These are phyloP conservation scores for Thripadectes ignobilis DNA, from an alignment of 2,797 vertebrate species.

Conservation along the genomic window DNA sequence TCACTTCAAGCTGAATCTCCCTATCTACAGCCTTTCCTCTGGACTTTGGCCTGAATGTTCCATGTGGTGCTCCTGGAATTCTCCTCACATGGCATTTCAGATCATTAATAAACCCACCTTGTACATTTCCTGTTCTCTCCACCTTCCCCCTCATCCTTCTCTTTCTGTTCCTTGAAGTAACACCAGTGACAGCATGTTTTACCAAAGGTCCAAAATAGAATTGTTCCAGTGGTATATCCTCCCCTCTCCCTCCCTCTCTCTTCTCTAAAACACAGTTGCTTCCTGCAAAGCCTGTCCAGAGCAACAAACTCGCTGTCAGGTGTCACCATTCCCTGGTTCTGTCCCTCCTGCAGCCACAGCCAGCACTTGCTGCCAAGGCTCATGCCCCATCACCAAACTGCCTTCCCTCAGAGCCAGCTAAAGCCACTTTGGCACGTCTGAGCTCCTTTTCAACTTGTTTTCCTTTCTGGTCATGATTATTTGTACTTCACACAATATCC, in stretches of 20 bases:
- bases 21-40: neutral
- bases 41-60: neutral
- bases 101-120: neutral
- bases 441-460: neutral
- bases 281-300: neutral
- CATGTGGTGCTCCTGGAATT: neutral
- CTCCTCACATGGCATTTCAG: neutral
- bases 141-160: neutral
- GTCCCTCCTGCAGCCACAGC: neutral
- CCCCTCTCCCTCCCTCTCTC: neutral
- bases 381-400: neutral
- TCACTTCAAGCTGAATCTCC: neutral
- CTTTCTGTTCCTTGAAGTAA: neutral
- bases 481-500: neutral
- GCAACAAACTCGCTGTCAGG: neutral
- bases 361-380: neutral
- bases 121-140: neutral
- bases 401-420: neutral
- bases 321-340: neutral
- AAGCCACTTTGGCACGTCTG: neutral
- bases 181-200: neutral
- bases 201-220: neutral
- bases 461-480: neutral
- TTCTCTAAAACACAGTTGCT: neutral
- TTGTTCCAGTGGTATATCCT: neutral